These are phyloP conservation scores for Apotomis turbidana DNA, from an alignment of 2,888 invertebrate genomes.

Conservation along the genomic window DNA sequence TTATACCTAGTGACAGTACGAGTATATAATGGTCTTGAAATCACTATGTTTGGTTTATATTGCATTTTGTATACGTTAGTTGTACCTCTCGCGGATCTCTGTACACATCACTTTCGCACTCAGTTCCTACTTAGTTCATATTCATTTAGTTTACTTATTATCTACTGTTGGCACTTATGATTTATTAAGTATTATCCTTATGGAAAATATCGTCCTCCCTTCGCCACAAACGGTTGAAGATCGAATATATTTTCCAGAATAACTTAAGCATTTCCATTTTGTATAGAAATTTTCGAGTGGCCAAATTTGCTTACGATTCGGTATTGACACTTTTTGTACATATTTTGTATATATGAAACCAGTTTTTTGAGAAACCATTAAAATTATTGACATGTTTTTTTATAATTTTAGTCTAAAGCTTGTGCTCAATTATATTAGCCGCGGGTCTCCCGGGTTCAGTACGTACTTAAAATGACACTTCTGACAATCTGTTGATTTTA, in stretches of 20 bases:
- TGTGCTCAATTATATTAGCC: constrained; percentile 81
- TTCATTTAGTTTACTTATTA: constrained; percentile 71
- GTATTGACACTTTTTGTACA: constrained; percentile 73
- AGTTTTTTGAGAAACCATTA: constrained; percentile 67
- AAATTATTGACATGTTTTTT: constrained; percentile 61
- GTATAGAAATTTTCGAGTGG: constrained; percentile 68
- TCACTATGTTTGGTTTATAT: constrained; percentile 56
- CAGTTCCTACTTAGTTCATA: constrained; percentile 82
- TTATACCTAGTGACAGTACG: constrained; percentile 39
- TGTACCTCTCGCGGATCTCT: constrained; percentile 70
- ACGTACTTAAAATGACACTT: constrained; percentile 56
- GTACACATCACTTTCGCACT: constrained; percentile 74
- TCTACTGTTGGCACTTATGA: constrained; percentile 53
- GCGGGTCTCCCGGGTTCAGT: constrained; percentile 63
- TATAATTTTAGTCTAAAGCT: constrained; percentile 75
- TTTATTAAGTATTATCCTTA: constrained; percentile 47
- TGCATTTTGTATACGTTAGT: constrained; percentile 75
- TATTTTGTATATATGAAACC: constrained; percentile 78
- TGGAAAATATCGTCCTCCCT: constrained; percentile 74
- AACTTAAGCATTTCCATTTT: constrained; percentile 52
- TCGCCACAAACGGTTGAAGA: constrained; percentile 52
- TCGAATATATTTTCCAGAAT: constrained; percentile 65
- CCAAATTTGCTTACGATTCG: constrained; percentile 71
- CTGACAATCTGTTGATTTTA: constrained; percentile 43
- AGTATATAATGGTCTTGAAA: constrained; percentile 34